Evolutionary conservation across 2,113 vertebrate genomes (phyloP).

Genomic region (Cavia aperea): DNA sequence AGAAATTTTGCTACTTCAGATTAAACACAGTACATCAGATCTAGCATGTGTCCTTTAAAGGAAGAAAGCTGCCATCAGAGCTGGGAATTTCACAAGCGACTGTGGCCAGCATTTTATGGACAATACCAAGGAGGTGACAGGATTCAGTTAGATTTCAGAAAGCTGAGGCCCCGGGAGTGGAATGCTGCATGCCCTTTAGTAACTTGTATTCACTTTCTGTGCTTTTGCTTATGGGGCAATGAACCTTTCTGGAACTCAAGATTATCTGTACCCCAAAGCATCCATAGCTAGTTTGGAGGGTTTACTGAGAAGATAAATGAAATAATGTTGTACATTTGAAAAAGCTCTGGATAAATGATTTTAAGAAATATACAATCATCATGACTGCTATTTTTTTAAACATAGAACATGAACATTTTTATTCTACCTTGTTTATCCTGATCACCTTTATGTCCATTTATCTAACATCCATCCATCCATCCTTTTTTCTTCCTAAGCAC

Average conservation of each 20-base stretch:
- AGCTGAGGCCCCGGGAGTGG: background rate
- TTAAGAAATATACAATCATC: background rate
- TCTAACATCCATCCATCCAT: background rate
- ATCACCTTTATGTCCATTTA: background rate
- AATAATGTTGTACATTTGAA: background rate
- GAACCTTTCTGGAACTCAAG: background rate
- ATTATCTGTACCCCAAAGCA: background rate
- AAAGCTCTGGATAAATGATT: background rate
- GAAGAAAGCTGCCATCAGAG: background rate
- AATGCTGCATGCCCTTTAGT: background rate
- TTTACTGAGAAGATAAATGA: background rate
- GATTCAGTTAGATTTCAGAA: background rate
- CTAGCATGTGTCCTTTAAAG: background rate
- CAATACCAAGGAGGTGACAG: background rate
- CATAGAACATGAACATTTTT: background rate
- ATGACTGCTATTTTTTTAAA: background rate
- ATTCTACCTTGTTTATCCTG: background rate
- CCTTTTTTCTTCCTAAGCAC: background rate
- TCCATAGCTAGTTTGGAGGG: background rate
- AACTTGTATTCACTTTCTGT: background rate
- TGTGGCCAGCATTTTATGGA: background rate
- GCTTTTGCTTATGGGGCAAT: background rate
- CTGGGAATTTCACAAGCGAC: background rate
- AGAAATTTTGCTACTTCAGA: background rate
- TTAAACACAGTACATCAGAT: background rate